Conservation (phyloP, 64 coral and sea anemone genomes). For the Acropora tenuis region DNA sequence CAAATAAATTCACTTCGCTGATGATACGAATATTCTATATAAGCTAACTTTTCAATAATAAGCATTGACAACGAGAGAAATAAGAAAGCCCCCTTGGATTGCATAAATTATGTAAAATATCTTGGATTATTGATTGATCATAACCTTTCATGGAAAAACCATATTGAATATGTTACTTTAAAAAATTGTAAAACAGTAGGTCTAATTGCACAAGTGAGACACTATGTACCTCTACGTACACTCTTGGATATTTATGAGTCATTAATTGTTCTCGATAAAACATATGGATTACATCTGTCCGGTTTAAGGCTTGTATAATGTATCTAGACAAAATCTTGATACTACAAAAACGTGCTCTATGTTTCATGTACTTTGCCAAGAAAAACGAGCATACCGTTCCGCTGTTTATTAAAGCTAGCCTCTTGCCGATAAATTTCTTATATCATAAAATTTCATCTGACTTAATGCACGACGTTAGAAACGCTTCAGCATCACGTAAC, state of each 20-base stretch:
- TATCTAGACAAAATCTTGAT: slow-evolving; percentile 23
- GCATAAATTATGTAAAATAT: slow-evolving; percentile 23
- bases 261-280: slow-evolving; percentile 19
- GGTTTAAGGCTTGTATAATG: slow-evolving; percentile 29
- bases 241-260: not conserved
- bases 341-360: slow-evolving; percentile 41
- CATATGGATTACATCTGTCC: slow-evolving; percentile 18
- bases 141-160: not conserved
- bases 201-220: slow-evolving; percentile 20
- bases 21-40: no score
- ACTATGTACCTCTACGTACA: not conserved
- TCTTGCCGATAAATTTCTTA: not conserved
- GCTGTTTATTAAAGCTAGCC: slow-evolving; percentile 23
- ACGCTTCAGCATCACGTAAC: not conserved
- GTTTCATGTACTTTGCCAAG: slow-evolving; percentile 30
- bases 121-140: not conserved
- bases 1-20: no score
- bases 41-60: not conserved
- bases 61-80: not conserved
- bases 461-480: not conserved
- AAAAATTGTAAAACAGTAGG: slow-evolving; percentile 23
- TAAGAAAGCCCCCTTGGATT: not conserved
- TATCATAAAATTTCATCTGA: slow-evolving; percentile 2
- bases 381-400: slow-evolving; percentile 9
- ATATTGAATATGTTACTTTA: not conserved